phyloP scores from a whole-genome alignment of 2,797 vertebrate species.

The Furcifer pardalis region DNA sequence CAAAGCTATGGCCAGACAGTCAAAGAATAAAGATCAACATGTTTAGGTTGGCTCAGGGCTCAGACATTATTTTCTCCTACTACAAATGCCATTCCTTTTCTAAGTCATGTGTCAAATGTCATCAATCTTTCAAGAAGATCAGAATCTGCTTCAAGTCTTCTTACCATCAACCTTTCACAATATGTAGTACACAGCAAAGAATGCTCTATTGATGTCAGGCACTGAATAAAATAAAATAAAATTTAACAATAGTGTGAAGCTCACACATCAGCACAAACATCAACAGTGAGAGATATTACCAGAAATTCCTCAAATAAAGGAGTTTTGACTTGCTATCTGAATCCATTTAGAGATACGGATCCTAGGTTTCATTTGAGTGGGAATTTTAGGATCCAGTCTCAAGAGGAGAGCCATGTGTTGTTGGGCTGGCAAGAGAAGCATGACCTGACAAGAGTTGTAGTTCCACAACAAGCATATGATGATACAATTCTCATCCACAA shows the following conservation, averaged over 20 bases:
- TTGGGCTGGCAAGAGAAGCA: not conserved
- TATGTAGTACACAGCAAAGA: not conserved
- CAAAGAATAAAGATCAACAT: too few relatives aligned
- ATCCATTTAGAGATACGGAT: not conserved
- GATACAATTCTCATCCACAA: not conserved
- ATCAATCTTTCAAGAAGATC: not conserved
- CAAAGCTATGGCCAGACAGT: not conserved
- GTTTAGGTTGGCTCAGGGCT: not conserved
- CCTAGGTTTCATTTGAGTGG: not conserved
- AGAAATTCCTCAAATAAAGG: not conserved
- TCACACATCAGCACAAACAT: not conserved
- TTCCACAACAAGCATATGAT: not conserved
- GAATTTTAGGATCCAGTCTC: too few relatives aligned
- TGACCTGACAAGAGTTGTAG: not conserved
- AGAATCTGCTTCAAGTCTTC: not conserved
- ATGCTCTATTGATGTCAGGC: not conserved
- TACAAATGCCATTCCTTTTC: not conserved
- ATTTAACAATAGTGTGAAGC: not conserved
- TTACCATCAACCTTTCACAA: not conserved
- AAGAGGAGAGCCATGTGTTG: not conserved
- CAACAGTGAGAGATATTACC: not conserved
- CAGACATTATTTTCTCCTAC: not conserved
- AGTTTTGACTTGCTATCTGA: not conserved
- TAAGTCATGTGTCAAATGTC: not conserved
- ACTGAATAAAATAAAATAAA: not conserved